A percentile compares a stretch with the other conserved stretches of the same genome.
Evolutionary conservation across 2,888 invertebrate genomes (phyloP).

Genomic region (Lepidonotus clava): DNA sequence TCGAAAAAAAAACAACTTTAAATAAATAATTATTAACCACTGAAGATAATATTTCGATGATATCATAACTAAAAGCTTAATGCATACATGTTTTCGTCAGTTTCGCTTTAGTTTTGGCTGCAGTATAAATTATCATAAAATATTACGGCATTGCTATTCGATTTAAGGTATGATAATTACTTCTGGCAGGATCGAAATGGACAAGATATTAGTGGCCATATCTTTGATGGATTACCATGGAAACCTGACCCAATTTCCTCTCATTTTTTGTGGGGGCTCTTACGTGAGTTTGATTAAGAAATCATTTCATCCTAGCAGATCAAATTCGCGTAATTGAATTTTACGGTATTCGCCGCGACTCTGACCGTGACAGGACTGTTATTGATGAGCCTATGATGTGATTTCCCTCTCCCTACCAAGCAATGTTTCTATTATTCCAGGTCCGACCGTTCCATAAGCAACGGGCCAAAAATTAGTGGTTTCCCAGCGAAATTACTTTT

Average conservation of each 20-base stretch:
- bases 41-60: too few species aligned
- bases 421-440: conserved; percentile 48
- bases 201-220: conserved; percentile 20
- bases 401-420: conserved; percentile 32
- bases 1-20: too few species aligned
- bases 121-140: too few species aligned
- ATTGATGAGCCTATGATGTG: conserved; percentile 50
- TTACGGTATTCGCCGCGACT: conserved; percentile 41
- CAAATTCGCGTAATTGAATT: conserved; percentile 51
- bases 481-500: not conserved
- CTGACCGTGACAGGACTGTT: conserved; percentile 22
- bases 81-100: too few species aligned
- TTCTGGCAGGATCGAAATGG: not conserved
- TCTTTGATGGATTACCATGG: conserved; percentile 15
- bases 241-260: conserved; percentile 42
- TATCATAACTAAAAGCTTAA: too few species aligned
- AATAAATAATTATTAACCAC: too few species aligned
- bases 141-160: not conserved
- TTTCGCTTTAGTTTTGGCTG: too few species aligned
- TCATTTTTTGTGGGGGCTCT: not conserved
- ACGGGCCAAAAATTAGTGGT: conserved; percentile 29
- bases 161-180: not conserved
- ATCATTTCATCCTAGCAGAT: conserved; percentile 51
- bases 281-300: conserved; percentile 52
- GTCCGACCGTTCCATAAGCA: not conserved